phyloP scores from a whole-genome alignment of 2,797 vertebrate genomes.

The Hypotaenidia philippensis region DNA sequence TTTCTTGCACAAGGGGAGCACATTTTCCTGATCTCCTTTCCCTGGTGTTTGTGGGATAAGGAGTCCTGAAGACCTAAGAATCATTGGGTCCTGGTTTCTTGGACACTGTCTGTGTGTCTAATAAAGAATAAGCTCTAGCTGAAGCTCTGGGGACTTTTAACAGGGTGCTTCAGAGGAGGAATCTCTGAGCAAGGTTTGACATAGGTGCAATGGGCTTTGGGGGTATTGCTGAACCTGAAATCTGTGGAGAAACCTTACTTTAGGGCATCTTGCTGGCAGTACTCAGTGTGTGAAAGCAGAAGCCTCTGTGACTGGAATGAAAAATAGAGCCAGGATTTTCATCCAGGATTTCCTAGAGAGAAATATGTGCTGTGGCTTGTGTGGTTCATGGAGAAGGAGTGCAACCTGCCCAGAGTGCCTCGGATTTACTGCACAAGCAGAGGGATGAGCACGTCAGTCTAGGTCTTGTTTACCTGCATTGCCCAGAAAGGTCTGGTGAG shows the following conservation, averaged over 20 bases:
- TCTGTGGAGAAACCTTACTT: neutral
- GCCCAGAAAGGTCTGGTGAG: neutral
- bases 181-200: neutral
- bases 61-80: neutral
- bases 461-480: accelerated
- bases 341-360: neutral
- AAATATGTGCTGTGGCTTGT: neutral
- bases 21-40: neutral
- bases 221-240: neutral
- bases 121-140: neutral
- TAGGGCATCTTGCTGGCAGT: neutral
- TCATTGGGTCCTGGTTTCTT: neutral
- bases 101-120: neutral
- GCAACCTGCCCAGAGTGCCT: neutral
- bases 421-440: neutral
- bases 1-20: neutral
- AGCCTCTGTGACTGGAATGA: neutral
- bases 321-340: neutral
- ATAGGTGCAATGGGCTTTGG: neutral
- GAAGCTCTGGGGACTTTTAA: neutral
- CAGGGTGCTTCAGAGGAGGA: accelerated
- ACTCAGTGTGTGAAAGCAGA: neutral
- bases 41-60: neutral
- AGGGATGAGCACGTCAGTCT: accelerated
- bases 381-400: neutral